phyloP scores from a whole-genome alignment of 2,888 invertebrate genomes.

The Phalera bucephala region DNA sequence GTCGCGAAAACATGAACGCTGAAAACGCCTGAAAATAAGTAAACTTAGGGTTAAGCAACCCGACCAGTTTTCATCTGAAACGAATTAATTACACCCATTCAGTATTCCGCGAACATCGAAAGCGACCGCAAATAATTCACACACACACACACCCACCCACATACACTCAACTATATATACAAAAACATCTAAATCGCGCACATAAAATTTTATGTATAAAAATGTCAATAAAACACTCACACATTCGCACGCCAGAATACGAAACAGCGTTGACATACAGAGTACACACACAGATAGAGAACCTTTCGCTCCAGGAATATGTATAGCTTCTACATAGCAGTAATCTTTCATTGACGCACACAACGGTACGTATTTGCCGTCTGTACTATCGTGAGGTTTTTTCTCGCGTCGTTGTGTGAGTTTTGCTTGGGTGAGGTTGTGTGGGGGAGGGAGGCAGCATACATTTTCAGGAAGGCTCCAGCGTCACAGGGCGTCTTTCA shows the following conservation, averaged over 20 bases:
- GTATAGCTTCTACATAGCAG: slow-evolving; percentile 65
- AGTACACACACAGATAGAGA: slow-evolving; percentile 37
- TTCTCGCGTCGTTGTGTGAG: slow-evolving; percentile 52
- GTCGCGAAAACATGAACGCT: background rate
- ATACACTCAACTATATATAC: slow-evolving; percentile 36
- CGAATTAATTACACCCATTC: slow-evolving; percentile 75
- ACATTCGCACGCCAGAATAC: slow-evolving; percentile 30
- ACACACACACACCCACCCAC: slow-evolving; percentile 40
- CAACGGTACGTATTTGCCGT: slow-evolving; percentile 45
- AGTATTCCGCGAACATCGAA: slow-evolving; percentile 69
- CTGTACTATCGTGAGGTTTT: slow-evolving; percentile 57
- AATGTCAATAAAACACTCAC: slow-evolving; percentile 77
- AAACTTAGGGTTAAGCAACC: slow-evolving; percentile 27
- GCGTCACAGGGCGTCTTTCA: slow-evolving; percentile 81
- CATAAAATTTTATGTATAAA: slow-evolving; percentile 80
- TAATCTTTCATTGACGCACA: slow-evolving; percentile 68
- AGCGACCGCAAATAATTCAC: slow-evolving; percentile 66
- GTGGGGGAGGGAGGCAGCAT: slow-evolving; percentile 52
- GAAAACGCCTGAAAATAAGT: slow-evolving; percentile 1
- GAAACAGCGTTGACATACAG: slow-evolving; percentile 30
- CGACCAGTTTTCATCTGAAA: slow-evolving; percentile 57
- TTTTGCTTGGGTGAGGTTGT: slow-evolving; percentile 34
- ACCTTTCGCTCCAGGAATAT: slow-evolving; percentile 59
- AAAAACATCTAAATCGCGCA: slow-evolving; percentile 67
- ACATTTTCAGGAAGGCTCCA: slow-evolving; percentile 79